Conservation (phyloP, 2,797 vertebrate species). For the Sus cebifrons region DNA sequence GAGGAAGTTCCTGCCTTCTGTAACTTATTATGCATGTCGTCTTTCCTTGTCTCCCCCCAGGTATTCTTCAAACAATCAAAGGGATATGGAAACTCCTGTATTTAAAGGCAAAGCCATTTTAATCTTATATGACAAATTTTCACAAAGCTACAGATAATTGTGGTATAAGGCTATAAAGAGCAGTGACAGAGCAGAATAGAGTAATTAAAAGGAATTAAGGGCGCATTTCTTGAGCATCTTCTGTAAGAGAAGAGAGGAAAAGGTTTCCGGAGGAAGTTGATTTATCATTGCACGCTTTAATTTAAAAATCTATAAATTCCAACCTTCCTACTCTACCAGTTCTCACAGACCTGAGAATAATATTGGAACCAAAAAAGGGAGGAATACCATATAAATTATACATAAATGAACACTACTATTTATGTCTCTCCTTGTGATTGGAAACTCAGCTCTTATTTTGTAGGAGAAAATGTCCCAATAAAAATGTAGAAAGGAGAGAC, state of each 20-base stretch:
- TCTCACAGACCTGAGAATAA: background rate
- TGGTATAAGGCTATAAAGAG: background rate
- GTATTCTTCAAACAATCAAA: constrained; percentile 6
- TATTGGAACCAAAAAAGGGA: background rate
- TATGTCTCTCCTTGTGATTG: background rate
- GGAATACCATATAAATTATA: background rate
- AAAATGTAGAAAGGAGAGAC: too few relatives aligned
- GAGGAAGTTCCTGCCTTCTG: background rate
- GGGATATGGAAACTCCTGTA: background rate
- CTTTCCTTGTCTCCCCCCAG: background rate
- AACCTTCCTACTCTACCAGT: background rate
- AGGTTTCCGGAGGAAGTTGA: background rate
- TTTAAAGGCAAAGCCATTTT: constrained; percentile 34
- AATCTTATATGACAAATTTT: background rate
- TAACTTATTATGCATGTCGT: background rate
- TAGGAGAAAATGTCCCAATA: too few relatives aligned
- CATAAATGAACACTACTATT: background rate
- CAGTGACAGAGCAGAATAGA: background rate
- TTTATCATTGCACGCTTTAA: background rate
- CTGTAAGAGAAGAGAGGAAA: background rate
- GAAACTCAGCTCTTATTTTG: background rate
- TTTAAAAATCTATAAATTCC: background rate
- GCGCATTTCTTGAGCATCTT: background rate
- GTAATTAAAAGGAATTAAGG: background rate
- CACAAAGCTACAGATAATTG: background rate